Base-by-base conservation (phyloP, 2,888 invertebrate genomes). In the Mythimna ferrago region DNA sequence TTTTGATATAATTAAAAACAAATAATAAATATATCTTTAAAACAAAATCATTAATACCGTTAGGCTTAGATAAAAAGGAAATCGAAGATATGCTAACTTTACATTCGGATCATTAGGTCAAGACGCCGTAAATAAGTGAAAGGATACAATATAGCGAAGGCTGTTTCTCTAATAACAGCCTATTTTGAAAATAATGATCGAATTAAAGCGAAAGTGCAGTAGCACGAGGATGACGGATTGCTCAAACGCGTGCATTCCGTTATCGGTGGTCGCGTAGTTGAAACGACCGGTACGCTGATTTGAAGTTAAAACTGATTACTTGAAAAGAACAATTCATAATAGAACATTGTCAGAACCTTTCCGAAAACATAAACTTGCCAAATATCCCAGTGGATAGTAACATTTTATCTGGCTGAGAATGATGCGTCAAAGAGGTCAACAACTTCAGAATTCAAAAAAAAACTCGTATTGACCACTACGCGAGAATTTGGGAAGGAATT, bases 141-240 rank as follows among this genome's bases (percentile, higher is more conserved):
- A 78, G 67, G 73, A 70, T 63, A 58, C 54, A 60, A 56, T 62
- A 21, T 32, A 16, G 14, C 58, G 66, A 79, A 82, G 79, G 79
- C 38, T 78, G 21, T 54, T 56, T 65, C 51, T 48, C 32, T 53
- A 58, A 60, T 67, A 60, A 58, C 11, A 41, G 7, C 60, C 9
- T 71, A 54, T 35, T 16, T 21, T 32, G 10, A 63, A 66, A 78
- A 72, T 63, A 51, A 60, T 71, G 7, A 79, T 83, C 38, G 54
- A 67, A 67, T 61, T 57, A 62, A 64, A 75, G 71, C 76, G 81
- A 81, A 81, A 83, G 76, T 83, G 61, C 11, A 62, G 21, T 21
- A 66, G 21, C 62, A 62, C 32, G 64, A 74, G 67, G 58, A 74
- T 75, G 63, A 69, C 69, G 56, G 71, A 71, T 77, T 80, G 57